phyloP scores from a whole-genome alignment of 2,888 invertebrate genomes.

The Parasteatoda lunata region DNA sequence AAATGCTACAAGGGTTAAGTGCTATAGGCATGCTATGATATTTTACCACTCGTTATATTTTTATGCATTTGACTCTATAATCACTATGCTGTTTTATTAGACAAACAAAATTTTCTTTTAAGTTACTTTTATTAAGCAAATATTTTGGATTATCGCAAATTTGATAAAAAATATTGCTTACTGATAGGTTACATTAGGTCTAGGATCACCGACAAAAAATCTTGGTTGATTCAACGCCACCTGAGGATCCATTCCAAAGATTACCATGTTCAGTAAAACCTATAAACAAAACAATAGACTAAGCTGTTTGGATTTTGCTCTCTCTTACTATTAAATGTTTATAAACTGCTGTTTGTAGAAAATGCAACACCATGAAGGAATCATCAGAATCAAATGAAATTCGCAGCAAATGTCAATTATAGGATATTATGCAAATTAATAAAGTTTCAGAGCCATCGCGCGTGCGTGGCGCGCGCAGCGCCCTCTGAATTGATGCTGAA shows the following conservation, averaged over 20 bases:
- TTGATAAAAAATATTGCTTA: neutral
- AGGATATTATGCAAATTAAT: no score
- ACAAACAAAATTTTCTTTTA: neutral
- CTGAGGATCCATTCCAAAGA: slow-evolving; percentile 68
- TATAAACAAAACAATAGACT: neutral
- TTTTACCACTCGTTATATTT: no score
- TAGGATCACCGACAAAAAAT: slow-evolving; percentile 51
- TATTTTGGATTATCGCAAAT: neutral
- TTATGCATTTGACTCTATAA: neutral
- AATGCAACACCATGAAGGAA: no score
- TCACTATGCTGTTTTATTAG: neutral
- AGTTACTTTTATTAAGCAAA: neutral
- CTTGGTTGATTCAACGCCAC: slow-evolving; percentile 65
- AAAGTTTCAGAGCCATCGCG: no score
- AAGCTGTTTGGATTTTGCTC: neutral
- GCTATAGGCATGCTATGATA: no score
- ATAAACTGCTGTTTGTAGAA: no score
- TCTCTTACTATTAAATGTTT: no score
- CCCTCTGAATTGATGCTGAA: no score
- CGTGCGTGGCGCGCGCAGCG: no score
- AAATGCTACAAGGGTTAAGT: no score
- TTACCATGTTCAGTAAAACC: slow-evolving; percentile 71
- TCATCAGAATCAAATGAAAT: no score
- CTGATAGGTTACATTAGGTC: slow-evolving; percentile 10
- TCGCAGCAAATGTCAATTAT: no score